Evolutionary conservation across 2,888 invertebrate genomes (phyloP).

Genomic region (Cynaeus angustus): DNA sequence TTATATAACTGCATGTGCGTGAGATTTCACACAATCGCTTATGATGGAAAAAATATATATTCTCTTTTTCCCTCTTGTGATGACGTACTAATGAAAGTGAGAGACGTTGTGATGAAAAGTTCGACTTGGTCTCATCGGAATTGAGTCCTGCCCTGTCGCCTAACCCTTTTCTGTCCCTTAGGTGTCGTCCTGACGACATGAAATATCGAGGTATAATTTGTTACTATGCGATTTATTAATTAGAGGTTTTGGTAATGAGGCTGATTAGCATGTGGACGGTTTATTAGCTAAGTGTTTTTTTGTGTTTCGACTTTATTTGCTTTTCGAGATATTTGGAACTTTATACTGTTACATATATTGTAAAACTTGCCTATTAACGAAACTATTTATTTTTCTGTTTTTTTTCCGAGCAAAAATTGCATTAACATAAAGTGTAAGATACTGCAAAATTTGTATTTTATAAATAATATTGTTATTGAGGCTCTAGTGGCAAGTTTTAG

Average conservation of each 20-base stretch:
- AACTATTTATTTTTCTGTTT: too few relatives aligned
- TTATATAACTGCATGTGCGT: conserved; percentile 62
- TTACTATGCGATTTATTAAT: conserved; percentile 70
- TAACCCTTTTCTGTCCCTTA: conserved; percentile 66
- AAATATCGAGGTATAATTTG: conserved; percentile 67
- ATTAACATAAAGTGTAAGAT: too few relatives aligned
- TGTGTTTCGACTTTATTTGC: conserved; percentile 27
- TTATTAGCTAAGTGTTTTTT: conserved; percentile 50
- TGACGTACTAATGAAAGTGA: conserved; percentile 9
- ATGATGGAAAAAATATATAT: conserved; percentile 25
- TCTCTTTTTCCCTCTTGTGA: conserved; percentile 2
- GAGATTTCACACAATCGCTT: conserved; percentile 58
- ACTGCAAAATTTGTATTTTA: too few relatives aligned
- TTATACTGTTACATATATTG: too few relatives aligned
- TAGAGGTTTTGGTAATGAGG: conserved; percentile 61
- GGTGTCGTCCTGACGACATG: conserved; percentile 66
- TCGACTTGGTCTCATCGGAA: conserved; percentile 39
- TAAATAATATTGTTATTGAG: too few relatives aligned
- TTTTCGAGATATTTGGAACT: conserved; percentile 7
- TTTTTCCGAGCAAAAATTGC: too few relatives aligned
- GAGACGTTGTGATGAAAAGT: conserved; percentile 38
- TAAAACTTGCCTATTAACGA: too few relatives aligned
- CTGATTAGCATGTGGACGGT: conserved; percentile 41
- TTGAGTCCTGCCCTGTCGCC: conserved; percentile 55
- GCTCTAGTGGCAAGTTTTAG: too few relatives aligned